Evolutionary conservation across 2,888 invertebrate genomes (phyloP).

Genomic region (Iphiclides podalirius): DNA sequence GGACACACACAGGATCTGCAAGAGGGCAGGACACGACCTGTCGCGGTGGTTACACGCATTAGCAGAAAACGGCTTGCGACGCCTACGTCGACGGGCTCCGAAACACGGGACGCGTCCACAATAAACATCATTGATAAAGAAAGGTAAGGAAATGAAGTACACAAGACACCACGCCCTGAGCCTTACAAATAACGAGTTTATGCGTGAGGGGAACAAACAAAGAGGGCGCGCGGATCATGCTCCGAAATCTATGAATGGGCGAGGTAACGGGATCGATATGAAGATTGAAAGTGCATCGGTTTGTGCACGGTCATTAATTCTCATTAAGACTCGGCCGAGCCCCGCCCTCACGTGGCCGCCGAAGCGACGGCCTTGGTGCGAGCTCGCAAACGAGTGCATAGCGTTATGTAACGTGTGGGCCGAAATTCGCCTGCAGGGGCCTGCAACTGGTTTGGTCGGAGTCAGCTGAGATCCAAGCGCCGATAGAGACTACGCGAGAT

Average conservation of each 20-base stretch:
- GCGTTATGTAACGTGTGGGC: slow-evolving; percentile 55
- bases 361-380: slow-evolving; percentile 51
- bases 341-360: slow-evolving; percentile 56
- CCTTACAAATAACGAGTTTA: slow-evolving; percentile 48
- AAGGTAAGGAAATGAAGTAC: too few relatives aligned
- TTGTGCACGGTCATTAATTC: slow-evolving; percentile 62
- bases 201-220: slow-evolving; percentile 39
- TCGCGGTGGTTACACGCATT: slow-evolving; percentile 45
- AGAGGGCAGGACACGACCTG: slow-evolving; percentile 45
- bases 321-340: slow-evolving; percentile 58
- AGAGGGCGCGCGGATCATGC: slow-evolving; percentile 28
- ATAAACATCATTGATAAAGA: slow-evolving; percentile 69
- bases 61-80: slow-evolving; percentile 56
- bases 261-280: slow-evolving; percentile 47
- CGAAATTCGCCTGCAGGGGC: slow-evolving; percentile 54
- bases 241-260: slow-evolving; percentile 51
- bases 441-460: slow-evolving; percentile 63
- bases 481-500: slow-evolving; percentile 40
- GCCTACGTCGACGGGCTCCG: slow-evolving; percentile 64
- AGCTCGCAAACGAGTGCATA: slow-evolving; percentile 58
- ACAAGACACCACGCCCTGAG: slow-evolving; percentile 54
- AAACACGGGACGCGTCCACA: slow-evolving; percentile 52
- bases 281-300: slow-evolving; percentile 71
- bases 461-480: slow-evolving; percentile 47
- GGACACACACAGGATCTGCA: slow-evolving; percentile 32